Evolutionary conservation across 2,888 invertebrate species (phyloP).

Genomic region (Sarcophaga rosellei): DNA sequence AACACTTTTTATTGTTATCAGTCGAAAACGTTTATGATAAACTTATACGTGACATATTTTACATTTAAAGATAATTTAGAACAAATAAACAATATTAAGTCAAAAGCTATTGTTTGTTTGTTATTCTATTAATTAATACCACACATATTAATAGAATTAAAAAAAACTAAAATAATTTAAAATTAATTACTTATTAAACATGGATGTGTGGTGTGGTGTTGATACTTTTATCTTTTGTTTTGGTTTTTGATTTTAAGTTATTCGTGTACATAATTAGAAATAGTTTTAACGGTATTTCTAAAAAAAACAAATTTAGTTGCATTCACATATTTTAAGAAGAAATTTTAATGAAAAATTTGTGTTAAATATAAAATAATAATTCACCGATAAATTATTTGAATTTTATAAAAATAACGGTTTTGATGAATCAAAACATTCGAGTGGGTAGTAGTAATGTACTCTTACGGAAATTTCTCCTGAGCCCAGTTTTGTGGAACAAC

Average conservation of each 20-base stretch:
- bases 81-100: neutral
- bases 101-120: neutral
- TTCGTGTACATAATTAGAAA: neutral
- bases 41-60: conserved; percentile 31
- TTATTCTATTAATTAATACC: neutral
- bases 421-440: too few species aligned
- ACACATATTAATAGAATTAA: conserved; percentile 4
- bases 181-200: neutral
- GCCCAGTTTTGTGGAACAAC: too few species aligned
- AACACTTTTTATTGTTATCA: neutral
- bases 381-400: too few species aligned
- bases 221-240: neutral
- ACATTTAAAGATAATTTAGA: conserved; percentile 22
- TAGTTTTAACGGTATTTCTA: too few species aligned
- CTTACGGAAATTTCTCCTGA: too few species aligned
- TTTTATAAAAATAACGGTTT: too few species aligned
- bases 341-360: too few species aligned
- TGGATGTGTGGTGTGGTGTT: neutral
- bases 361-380: too few species aligned
- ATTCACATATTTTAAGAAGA: too few species aligned
- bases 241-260: neutral
- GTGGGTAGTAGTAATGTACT: too few species aligned
- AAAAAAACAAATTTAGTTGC: too few species aligned
- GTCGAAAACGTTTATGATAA: conserved; percentile 15
- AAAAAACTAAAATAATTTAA: neutral